Percentiles rank a stretch among this genome's conserved stretches.
phyloP scores from a whole-genome alignment of 2,113 vertebrate species.

The Balaeniceps rex region DNA sequence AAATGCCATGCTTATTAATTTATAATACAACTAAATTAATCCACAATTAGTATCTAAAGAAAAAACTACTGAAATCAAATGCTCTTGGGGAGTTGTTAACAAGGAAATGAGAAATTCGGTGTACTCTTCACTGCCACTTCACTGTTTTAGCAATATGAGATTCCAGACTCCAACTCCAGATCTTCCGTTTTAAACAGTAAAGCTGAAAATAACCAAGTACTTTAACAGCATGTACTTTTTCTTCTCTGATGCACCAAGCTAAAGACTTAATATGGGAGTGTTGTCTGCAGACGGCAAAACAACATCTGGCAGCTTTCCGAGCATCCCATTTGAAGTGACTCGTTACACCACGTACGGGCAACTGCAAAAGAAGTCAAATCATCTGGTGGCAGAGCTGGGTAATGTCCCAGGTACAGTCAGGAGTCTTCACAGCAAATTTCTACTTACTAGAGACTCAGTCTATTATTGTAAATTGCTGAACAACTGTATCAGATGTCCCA shows the following conservation, averaged over 20 bases:
- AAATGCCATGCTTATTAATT: not conserved
- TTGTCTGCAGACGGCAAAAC: slow-evolving; percentile 17
- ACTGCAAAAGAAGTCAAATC: not conserved
- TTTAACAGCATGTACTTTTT: not conserved
- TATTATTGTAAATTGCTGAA: not conserved
- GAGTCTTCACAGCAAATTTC: not conserved
- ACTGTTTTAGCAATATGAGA: not conserved
- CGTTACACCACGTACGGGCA: not conserved
- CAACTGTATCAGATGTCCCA: not conserved
- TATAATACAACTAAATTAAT: not conserved
- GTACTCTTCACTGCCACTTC: not conserved
- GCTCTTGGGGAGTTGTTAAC: not conserved
- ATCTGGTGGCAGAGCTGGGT: not conserved
- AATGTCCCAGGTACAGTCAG: not conserved
- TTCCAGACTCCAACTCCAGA: not conserved
- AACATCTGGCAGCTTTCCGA: not conserved
- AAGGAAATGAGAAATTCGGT: not conserved
- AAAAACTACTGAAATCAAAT: not conserved
- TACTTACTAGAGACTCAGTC: not conserved
- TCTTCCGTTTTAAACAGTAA: not conserved
- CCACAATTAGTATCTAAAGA: not conserved
- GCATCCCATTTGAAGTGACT: not conserved
- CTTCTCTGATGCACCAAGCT: not conserved
- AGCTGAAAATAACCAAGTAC: slow-evolving; percentile 6
- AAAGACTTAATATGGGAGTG: not conserved